These are phyloP conservation scores for Hyperoplus lanceolatus DNA, from an alignment of 2,797 vertebrate species.

Conservation along the genomic window DNA sequence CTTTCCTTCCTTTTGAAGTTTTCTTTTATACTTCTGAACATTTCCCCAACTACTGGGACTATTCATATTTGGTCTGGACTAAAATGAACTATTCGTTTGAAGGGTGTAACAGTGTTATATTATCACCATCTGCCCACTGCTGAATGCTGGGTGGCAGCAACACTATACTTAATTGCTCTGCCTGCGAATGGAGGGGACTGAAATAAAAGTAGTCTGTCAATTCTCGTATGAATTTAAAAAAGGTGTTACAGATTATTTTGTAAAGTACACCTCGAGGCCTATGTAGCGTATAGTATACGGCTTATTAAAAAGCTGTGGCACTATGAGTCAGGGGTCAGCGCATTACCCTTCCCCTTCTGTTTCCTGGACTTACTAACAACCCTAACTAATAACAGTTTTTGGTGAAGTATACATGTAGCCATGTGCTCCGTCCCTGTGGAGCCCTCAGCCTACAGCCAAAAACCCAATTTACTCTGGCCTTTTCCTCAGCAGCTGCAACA, in stretches of 20 bases:
- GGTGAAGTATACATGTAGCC: slow-evolving; percentile 14
- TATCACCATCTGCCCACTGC: slow-evolving; percentile 3
- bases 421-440: background rate
- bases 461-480: slow-evolving; percentile 12
- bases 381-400: background rate
- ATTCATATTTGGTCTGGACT: background rate
- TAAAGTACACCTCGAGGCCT: background rate
- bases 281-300: background rate
- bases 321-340: slow-evolving; percentile 13
- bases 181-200: slow-evolving; percentile 8
- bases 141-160: slow-evolving; percentile 21
- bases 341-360: background rate
- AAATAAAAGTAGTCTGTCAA: background rate
- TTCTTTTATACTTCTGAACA: slow-evolving; percentile 18
- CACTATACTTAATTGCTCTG: background rate
- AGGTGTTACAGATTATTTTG: background rate
- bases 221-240: background rate
- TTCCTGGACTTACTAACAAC: slow-evolving; percentile 16
- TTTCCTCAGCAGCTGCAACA: slow-evolving; percentile 31
- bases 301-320: background rate
- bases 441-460: slow-evolving; percentile 17
- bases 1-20: background rate
- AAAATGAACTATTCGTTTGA: slow-evolving; percentile 10
- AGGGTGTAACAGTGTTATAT: too few species aligned
- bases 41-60: background rate